These are phyloP conservation scores for Caenorhabditis sp. DNA, from an alignment of 2,888 invertebrate species.

Conservation along the genomic window DNA sequence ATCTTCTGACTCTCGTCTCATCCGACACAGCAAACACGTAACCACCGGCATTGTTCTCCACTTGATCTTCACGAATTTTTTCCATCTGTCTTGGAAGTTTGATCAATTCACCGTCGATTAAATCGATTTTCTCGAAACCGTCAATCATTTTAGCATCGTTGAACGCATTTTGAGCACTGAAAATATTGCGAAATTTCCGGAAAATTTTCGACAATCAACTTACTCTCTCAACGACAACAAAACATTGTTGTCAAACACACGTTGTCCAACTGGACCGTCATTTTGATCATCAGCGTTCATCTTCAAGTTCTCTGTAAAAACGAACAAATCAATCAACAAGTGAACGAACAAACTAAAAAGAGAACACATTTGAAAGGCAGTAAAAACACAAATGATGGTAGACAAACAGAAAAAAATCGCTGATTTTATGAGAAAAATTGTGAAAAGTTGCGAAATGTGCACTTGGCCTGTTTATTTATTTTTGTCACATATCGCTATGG, in stretches of 20 bases:
- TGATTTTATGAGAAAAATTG: not conserved
- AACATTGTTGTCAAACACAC: not conserved
- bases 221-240: not conserved
- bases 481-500: not conserved
- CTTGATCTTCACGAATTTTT: constrained; percentile 56
- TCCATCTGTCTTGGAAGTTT: constrained; percentile 53
- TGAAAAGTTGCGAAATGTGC: not conserved
- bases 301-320: not conserved
- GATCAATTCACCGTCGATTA: constrained; percentile 14
- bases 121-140: not conserved
- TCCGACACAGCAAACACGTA: constrained; percentile 71
- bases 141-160: not conserved
- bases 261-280: not conserved
- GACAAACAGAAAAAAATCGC: not conserved
- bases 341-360: not conserved
- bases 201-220: not conserved
- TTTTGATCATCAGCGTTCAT: not conserved
- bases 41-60: constrained; percentile 68
- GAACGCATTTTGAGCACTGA: not conserved
- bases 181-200: not conserved
- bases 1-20: constrained; percentile 70
- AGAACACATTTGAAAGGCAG: not conserved
- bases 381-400: not conserved
- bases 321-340: not conserved
- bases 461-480: not conserved